Evolutionary conservation across 1,140 invertebrate genomes (phyloP).

Genomic region (Leptonema lineaticorne): DNA sequence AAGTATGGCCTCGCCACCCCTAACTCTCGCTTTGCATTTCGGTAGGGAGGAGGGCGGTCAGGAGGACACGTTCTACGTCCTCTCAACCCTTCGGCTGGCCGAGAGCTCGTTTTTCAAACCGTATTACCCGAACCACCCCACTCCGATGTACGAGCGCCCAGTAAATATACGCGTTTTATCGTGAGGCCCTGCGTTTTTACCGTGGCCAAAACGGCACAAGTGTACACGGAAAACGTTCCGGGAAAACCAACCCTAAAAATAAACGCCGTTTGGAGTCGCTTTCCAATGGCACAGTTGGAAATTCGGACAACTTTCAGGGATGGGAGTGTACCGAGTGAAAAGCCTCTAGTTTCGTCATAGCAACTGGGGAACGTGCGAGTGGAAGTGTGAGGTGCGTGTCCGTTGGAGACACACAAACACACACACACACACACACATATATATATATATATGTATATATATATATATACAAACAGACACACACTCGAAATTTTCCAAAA

Average conservation of each 20-base stretch:
- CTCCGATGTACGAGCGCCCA: slow-evolving; percentile 24
- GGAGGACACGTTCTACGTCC: neutral
- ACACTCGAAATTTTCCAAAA: neutral
- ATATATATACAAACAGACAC: neutral
- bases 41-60: neutral
- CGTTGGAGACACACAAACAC: neutral
- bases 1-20: neutral
- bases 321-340: slow-evolving; percentile 26
- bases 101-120: slow-evolving; percentile 42
- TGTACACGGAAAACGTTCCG: neutral
- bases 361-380: slow-evolving; percentile 33
- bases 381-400: slow-evolving; percentile 21
- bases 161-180: slow-evolving; percentile 41
- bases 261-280: neutral
- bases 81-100: slow-evolving; percentile 11
- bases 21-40: too few species aligned
- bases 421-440: neutral
- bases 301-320: slow-evolving; percentile 7
- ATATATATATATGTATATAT: neutral
- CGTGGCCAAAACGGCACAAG: neutral
- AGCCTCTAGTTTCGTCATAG: slow-evolving; percentile 41
- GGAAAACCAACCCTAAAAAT: neutral
- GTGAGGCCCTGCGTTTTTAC: slow-evolving; percentile 37
- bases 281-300: neutral
- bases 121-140: slow-evolving; percentile 27